Base-by-base conservation (phyloP, 2,113 vertebrate genomes). In the Chaetops frenatus region DNA sequence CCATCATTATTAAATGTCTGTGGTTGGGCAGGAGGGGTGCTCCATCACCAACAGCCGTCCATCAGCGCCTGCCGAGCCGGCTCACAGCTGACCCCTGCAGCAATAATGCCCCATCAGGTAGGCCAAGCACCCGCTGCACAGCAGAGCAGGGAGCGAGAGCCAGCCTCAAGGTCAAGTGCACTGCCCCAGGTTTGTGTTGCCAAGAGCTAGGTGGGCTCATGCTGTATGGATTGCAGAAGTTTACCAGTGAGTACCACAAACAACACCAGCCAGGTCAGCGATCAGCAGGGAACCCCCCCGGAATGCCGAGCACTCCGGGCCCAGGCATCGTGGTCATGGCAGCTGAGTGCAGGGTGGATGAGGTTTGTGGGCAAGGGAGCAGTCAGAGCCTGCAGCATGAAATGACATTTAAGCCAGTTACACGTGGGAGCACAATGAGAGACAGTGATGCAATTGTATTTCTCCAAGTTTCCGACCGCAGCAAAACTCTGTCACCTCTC, bases 211-310 rank as follows among this genome's bases (percentile, higher is more conserved):
- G 95, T 92, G 77, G 98, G 98, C 98, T 99, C 98, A 98, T 98
- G 99, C 96, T 97, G 98, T 99, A 99, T 99, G 98, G 99, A 99
- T 99, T 99, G 99, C 91, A 91, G 98, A 99, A 99, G 99, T 99
- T 99, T 99, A 98, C 98, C 98, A 96, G 98, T 99, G 98, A 99
- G 99, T 98, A 98, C 98, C 99, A 98, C 99, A 99, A 99, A 98
- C 98, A 99, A 98, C 99, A 99, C 98, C 98, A 98, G 99, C 99
- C 98, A 98, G 99, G 99, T 98, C 99, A 98, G 98, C 97, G 97
- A 99, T 98, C 91, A 97, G 98, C 98, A 98, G 98, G 78, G 97
- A 98, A 98, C 98, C 98, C 98, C 98, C 28, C 2, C 36, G 91
- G 98, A 97, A 48, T 28, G 7, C 24, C 4, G 3, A 29, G 79